These are phyloP conservation scores for Andrena trimmerana DNA, from an alignment of 2,888 invertebrate genomes.

Conservation along the genomic window DNA sequence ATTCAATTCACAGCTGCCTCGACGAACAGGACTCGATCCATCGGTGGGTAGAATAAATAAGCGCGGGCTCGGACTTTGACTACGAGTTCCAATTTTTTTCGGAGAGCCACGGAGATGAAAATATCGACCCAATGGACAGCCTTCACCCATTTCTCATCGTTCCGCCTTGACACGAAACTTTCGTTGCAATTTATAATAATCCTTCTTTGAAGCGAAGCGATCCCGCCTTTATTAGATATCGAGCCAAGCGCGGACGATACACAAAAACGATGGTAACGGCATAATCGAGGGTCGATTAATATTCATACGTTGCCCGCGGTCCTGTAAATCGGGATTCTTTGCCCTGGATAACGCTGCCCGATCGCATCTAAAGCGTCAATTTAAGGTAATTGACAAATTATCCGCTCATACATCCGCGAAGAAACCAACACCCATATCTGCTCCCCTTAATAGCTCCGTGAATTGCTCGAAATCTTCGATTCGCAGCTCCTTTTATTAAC, in stretches of 20 bases:
- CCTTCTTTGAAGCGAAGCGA: slow-evolving; percentile 18
- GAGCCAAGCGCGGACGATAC: not conserved
- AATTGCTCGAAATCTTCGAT: slow-evolving; percentile 2
- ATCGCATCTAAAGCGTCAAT: slow-evolving; percentile 32
- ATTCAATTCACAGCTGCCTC: not conserved
- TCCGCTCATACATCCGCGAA: slow-evolving; percentile 1
- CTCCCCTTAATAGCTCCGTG: not conserved
- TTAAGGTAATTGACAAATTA: slow-evolving; percentile 45
- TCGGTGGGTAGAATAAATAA: not conserved
- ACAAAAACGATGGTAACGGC: slow-evolving; percentile 30
- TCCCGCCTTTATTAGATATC: slow-evolving; percentile 16
- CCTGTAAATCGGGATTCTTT: slow-evolving; percentile 19
- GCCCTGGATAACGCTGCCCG: slow-evolving; percentile 7
- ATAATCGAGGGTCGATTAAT: slow-evolving; percentile 39
- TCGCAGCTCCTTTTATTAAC: not conserved
- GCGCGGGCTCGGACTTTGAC: not conserved
- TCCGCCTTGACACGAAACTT: slow-evolving; percentile 52
- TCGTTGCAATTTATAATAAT: slow-evolving; percentile 52
- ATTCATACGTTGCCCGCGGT: slow-evolving; percentile 31
- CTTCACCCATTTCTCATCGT: slow-evolving; percentile 52
- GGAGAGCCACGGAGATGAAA: slow-evolving; percentile 3
- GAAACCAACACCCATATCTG: slow-evolving; percentile 1
- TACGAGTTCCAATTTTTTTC: not conserved
- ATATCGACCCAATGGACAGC: slow-evolving; percentile 17
- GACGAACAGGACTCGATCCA: not conserved